Conservation (phyloP, 2,113 vertebrate species). For the Clupea harengus region DNA sequence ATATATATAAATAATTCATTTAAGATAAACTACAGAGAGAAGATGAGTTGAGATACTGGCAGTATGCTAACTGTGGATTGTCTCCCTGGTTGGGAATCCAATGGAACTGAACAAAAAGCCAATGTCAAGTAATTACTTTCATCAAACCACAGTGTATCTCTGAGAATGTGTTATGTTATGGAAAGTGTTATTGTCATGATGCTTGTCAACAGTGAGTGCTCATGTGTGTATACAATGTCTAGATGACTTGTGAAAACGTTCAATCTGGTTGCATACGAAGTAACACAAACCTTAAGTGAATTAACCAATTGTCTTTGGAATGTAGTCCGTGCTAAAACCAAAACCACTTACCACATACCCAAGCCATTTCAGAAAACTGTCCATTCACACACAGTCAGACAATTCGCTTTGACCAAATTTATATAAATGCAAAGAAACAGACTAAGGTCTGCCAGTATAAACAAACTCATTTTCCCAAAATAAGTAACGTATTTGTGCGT, state of each 20-base stretch:
- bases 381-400: not conserved
- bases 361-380: not conserved
- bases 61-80: not conserved
- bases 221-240: not conserved
- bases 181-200: not conserved
- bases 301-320: slow-evolving; percentile 3
- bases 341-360: not conserved
- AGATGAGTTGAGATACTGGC: not conserved
- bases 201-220: not conserved
- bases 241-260: not conserved
- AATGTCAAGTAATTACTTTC: not conserved
- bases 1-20: not conserved
- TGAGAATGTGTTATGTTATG: not conserved
- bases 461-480: slow-evolving; percentile 23
- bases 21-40: not conserved
- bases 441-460: slow-evolving; percentile 12
- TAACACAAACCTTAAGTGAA: not conserved
- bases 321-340: not conserved
- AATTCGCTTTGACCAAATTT: not conserved
- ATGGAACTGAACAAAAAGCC: not conserved
- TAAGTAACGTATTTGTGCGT: slow-evolving; percentile 68
- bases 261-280: not conserved
- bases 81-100: not conserved
- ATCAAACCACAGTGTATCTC: no score
- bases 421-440: not conserved